Conservation (phyloP, 2,888 invertebrate genomes). For the Tridacna crocea region DNA sequence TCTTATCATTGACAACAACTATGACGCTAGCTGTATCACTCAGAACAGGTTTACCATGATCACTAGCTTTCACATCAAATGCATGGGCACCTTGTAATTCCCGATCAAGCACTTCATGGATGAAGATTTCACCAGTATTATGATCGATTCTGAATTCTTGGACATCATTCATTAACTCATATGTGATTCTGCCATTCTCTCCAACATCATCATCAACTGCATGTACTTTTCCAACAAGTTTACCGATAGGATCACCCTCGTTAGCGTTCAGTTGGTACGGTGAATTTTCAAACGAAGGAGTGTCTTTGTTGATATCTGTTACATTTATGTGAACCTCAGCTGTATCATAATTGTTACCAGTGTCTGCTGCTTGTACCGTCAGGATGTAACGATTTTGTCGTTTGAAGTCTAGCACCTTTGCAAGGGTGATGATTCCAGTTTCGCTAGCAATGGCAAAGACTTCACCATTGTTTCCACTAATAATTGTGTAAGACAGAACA, state of each 20-base stretch:
- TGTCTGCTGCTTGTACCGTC: slow-evolving; percentile 93
- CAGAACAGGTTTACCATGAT: slow-evolving; percentile 95
- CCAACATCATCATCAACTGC: slow-evolving; percentile 98
- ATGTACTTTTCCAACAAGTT: slow-evolving; percentile 95
- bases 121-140: slow-evolving; percentile 96
- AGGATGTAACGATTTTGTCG: slow-evolving; percentile 89
- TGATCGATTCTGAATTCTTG: slow-evolving; percentile 93
- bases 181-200: slow-evolving; percentile 90
- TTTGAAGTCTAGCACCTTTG: slow-evolving; percentile 96
- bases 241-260: slow-evolving; percentile 96
- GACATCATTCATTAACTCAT: slow-evolving; percentile 83
- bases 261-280: slow-evolving; percentile 95
- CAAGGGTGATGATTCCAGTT: slow-evolving; percentile 92
- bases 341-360: slow-evolving; percentile 92
- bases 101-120: slow-evolving; percentile 93
- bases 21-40: slow-evolving; percentile 98
- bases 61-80: slow-evolving; percentile 94
- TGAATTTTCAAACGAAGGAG: slow-evolving; percentile 96
- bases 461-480: slow-evolving; percentile 83
- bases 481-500: slow-evolving; percentile 93
- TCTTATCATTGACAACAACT: slow-evolving; percentile 93
- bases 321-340: slow-evolving; percentile 96
- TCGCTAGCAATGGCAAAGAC: slow-evolving; percentile 92
- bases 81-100: slow-evolving; percentile 92
- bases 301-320: slow-evolving; percentile 96